Evolutionary conservation across 2,888 invertebrate species (phyloP).

Genomic region (Enoplolaimus lenunculus): DNA sequence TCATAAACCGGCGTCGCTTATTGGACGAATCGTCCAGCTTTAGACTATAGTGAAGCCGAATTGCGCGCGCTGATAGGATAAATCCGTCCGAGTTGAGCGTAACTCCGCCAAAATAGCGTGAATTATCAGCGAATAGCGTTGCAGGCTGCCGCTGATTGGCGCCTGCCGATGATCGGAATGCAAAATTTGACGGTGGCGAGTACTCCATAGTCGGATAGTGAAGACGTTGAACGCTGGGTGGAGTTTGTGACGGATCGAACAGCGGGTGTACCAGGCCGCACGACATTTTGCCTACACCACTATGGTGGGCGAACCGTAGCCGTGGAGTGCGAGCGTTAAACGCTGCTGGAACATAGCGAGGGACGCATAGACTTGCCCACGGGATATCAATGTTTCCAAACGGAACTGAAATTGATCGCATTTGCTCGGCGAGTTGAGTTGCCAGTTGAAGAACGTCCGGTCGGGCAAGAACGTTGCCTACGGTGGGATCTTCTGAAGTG

Average conservation of each 20-base stretch:
- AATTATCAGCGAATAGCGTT: constrained; percentile 33
- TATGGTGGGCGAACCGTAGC: too few species aligned
- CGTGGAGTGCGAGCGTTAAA: too few species aligned
- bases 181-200: too few species aligned
- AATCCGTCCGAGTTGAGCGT: constrained; percentile 22
- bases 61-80: constrained; percentile 29
- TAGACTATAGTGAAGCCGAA: constrained; percentile 33
- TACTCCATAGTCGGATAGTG: constrained; percentile 32
- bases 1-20: constrained; percentile 23
- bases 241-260: not conserved
- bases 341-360: too few species aligned
- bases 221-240: too few species aligned
- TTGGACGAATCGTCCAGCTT: constrained; percentile 24
- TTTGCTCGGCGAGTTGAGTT: not conserved
- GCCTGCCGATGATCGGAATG: too few species aligned
- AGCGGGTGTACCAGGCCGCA: constrained; percentile 4
- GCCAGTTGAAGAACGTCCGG: not conserved
- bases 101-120: constrained; percentile 34
- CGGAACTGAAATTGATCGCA: not conserved
- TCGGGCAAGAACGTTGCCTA: not conserved
- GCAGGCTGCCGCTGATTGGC: too few species aligned
- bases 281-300: too few species aligned
- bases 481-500: constrained; percentile 2
- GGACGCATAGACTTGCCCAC: constrained; percentile 4
- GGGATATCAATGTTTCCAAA: not conserved